Evolutionary conservation across 2,888 invertebrate species (phyloP).

Genomic region (Zelleria hepariella): DNA sequence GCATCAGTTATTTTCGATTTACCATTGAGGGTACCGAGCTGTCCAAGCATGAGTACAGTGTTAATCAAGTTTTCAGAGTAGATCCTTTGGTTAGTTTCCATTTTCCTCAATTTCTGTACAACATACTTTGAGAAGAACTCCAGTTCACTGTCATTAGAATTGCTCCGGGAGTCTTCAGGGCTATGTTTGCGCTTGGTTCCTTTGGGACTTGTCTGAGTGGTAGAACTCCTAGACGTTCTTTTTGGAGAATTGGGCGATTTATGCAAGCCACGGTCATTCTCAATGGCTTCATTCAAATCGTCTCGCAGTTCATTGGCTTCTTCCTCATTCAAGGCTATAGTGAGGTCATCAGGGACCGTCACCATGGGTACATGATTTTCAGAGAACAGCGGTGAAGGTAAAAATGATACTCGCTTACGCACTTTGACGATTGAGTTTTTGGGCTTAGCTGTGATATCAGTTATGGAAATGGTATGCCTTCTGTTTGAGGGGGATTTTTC

Average conservation of each 20-base stretch:
- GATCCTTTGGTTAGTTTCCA: conserved; percentile 65
- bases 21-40: conserved; percentile 52
- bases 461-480: conserved; percentile 34
- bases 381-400: conserved; percentile 55
- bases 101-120: conserved; percentile 57
- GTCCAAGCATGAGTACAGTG: conserved; percentile 62
- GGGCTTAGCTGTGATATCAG: conserved; percentile 22
- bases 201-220: conserved; percentile 29
- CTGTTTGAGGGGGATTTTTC: conserved; percentile 32
- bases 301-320: conserved; percentile 54
- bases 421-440: conserved; percentile 45
- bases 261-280: conserved; percentile 6
- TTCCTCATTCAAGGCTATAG: conserved; percentile 64
- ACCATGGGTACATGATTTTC: conserved; percentile 65
- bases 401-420: conserved; percentile 54
- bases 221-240: conserved; percentile 29
- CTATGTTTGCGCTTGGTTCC: conserved; percentile 38
- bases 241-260: conserved; percentile 25
- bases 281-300: conserved; percentile 40
- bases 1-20: conserved; percentile 53
- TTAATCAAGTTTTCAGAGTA: conserved; percentile 67
- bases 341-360: conserved; percentile 63
- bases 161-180: conserved; percentile 27
- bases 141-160: conserved; percentile 52
- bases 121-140: conserved; percentile 66